These are phyloP conservation scores for Aquatica leii DNA, from an alignment of 2,888 invertebrate genomes.

Conservation along the genomic window DNA sequence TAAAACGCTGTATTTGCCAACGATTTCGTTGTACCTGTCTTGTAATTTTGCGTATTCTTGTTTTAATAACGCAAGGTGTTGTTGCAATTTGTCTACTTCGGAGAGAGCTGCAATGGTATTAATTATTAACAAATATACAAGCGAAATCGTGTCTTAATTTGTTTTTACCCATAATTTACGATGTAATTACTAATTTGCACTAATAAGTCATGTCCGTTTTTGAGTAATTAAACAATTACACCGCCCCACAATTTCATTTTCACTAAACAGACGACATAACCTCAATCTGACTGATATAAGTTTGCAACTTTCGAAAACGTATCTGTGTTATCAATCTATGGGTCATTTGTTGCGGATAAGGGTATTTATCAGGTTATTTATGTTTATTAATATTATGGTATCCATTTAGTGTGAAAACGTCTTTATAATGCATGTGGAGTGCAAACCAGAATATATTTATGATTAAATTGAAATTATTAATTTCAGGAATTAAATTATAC, in stretches of 20 bases:
- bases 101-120: constrained; percentile 61
- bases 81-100: constrained; percentile 76
- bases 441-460: too few species aligned
- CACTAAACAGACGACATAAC: neutral
- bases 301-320: neutral
- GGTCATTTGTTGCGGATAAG: too few species aligned
- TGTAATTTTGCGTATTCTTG: constrained; percentile 93
- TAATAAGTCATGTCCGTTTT: constrained; percentile 2
- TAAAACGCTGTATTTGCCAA: constrained; percentile 83
- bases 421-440: too few species aligned
- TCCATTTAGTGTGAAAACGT: too few species aligned
- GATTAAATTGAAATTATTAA: too few species aligned
- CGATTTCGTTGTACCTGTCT: constrained; percentile 79
- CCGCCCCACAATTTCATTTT: constrained; percentile 16
- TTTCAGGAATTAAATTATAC: too few species aligned
- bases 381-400: too few species aligned
- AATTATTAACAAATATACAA: neutral
- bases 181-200: neutral
- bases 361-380: too few species aligned
- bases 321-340: too few species aligned
- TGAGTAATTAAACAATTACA: constrained; percentile 1
- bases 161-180: constrained; percentile 10
- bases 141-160: too few species aligned
- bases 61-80: constrained; percentile 84
- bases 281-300: neutral